Base-by-base conservation (phyloP, 1,140 invertebrate genomes). In the Aphelinus atriplicis region DNA sequence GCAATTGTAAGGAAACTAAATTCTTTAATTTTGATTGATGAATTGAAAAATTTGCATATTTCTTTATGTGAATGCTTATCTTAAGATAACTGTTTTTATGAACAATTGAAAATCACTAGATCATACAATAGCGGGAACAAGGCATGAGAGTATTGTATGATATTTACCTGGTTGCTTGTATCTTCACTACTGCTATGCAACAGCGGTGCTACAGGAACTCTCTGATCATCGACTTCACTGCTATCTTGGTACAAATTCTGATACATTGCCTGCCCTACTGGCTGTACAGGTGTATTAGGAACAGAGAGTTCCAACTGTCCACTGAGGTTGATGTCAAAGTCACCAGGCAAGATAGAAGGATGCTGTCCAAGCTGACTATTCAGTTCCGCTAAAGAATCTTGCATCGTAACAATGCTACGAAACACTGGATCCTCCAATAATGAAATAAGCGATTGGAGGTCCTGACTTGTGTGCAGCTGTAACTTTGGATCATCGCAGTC, bases 361-460 rank as follows among this genome's bases (percentile, higher is more conserved):
- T 97, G 96, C 81, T 95, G 93, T 57, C 91, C 91, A 57, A 96
- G 89, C 85, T 96, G 95, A 55, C 90, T 91, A 67, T 95, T 94
- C 67, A 96, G 86, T 86, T 96, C 93, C 53, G 90, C 91, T 55
- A 96, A 86, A 1, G 95, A 96, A 85, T 96, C 95, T 89, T 96
- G 95, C 78, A 98, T 92, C 61, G 94, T 95, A n/a, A 96, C 93
- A 81, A 98, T 95, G 81, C 95, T 95, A 71, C 94, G 91, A 81
- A 99, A 94, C 55, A 98, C 93, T 6, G 97, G 97, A 90, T 96
- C 97, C 80, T 97, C 95, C 73, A 99, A 85, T 58, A 98, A 91
- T 71, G 92, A 93, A 78, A 98, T 93, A 1, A 98, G 89, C 55
- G 95, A 93, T 81, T 94, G 94, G 26, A 98, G 87, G 84, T 98